phyloP scores from a whole-genome alignment of 2,797 vertebrate species.

The Selene dorsalis region DNA sequence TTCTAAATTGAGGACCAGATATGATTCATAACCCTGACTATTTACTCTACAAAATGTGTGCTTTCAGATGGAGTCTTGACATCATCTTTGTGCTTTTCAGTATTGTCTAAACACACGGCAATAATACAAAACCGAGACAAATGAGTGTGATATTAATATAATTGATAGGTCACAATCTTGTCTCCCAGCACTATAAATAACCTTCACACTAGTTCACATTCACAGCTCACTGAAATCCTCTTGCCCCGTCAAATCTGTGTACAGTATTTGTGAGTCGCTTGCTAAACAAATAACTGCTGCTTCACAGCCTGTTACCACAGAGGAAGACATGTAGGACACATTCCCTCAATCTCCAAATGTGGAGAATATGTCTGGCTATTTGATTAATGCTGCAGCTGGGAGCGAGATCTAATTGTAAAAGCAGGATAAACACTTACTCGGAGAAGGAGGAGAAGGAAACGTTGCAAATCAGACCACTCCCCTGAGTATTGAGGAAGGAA shows the following conservation, averaged over 20 bases:
- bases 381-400: constrained; percentile 81
- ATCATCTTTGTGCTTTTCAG: constrained; percentile 4
- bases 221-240: constrained; percentile 39
- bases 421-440: constrained; percentile 82
- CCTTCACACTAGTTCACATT: constrained; percentile 27
- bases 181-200: constrained; percentile 27
- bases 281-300: constrained; percentile 48
- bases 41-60: neutral
- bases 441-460: constrained; percentile 68
- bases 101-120: neutral
- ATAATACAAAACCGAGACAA: constrained; percentile 23
- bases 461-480: constrained; percentile 79
- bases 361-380: constrained; percentile 73
- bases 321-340: constrained; percentile 59
- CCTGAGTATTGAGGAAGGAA: constrained; percentile 75
- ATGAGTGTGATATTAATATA: constrained; percentile 19
- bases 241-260: constrained; percentile 51
- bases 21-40: constrained; percentile 1
- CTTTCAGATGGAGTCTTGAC: neutral
- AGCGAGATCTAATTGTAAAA: constrained; percentile 83
- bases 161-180: constrained; percentile 27
- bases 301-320: constrained; percentile 62
- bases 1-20: neutral
- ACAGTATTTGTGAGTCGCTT: constrained; percentile 46
- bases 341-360: constrained; percentile 69